Evolutionary conservation across 2,113 vertebrate species (phyloP).

Genomic region (Amia ocellicauda): DNA sequence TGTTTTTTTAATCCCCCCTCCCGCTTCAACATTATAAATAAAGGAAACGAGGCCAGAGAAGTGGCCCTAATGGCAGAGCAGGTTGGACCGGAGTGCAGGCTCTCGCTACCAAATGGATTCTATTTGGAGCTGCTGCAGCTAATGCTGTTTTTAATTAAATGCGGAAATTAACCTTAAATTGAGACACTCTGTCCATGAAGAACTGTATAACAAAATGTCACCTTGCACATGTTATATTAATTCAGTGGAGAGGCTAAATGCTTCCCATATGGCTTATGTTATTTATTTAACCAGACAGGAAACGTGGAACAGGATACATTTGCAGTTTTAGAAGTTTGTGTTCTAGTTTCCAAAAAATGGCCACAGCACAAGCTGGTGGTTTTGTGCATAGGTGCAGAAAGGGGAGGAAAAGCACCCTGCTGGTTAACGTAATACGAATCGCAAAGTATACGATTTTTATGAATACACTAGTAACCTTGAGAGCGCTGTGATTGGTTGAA

Average conservation of each 20-base stretch:
- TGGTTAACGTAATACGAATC: no score
- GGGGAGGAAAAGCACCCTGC: no score
- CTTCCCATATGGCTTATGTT: not conserved
- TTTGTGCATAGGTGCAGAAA: no score
- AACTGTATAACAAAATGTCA: conserved; percentile 14
- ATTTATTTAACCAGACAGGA: no score
- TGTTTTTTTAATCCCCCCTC: no score
- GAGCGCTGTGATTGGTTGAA: no score
- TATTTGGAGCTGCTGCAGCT: not conserved
- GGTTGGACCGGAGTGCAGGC: not conserved
- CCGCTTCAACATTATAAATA: not conserved
- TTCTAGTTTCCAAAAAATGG: no score
- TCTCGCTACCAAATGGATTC: not conserved
- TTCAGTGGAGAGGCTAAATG: not conserved
- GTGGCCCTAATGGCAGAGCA: not conserved
- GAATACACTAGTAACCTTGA: no score
- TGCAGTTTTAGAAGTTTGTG: no score
- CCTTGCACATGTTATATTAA: conserved; percentile 2
- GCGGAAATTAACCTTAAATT: conserved; percentile 9
- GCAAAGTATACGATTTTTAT: no score
- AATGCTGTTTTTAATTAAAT: conserved; percentile 16
- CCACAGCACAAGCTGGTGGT: no score
- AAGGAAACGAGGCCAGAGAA: not conserved
- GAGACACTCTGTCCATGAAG: not conserved
- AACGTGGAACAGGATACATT: no score